Base-by-base conservation (phyloP, 2,888 invertebrate species). In the Spilosoma lubricipeda region DNA sequence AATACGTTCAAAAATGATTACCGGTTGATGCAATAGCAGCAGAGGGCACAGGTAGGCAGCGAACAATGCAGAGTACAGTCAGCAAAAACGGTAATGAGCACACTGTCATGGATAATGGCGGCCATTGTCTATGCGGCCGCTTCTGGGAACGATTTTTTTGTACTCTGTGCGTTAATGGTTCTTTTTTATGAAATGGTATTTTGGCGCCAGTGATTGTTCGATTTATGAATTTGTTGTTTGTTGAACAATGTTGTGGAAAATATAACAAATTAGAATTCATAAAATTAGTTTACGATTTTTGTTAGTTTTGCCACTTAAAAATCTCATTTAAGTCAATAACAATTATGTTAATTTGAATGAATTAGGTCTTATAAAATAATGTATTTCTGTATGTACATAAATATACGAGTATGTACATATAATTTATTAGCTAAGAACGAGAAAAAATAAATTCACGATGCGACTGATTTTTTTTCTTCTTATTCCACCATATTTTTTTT, bases 81-180 rank as follows among this genome's bases (percentile, higher is more conserved):
- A 88, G 89, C 91, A 93, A 94, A 90, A 94, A 93, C 89, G 94
- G 94, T 95, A 95, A 95, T 94, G 94, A 95, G 94, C 90, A 90
- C 91, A 93, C 91, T 92, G 93, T 92, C 92, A 88, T 84, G 90
- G 87, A 92, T 93, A 93, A 93, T 94, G 92, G 93, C 85, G 77
- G 65, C 89, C 90, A 94, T 94, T 94, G 94, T 94, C 93, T 93
- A 93, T 92, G 93, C 87, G 90, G 88, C 87, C 84, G 90, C 91
- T 89, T 82, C 89, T 90, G 88, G 84, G 81, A 83, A 80, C 84
- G 84, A 88, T 74, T 77, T 86, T 87, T 82, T 86, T 86, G 81
- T 80, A 72, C 77, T 83, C 85, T 78, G 76, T 84, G 81, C 83
- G 81, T 80, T 84, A 87, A 84, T 86, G 78, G 84, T 83, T 82